Evolutionary conservation across 2,888 invertebrate genomes (phyloP).

Genomic region (Tipula lateralis): DNA sequence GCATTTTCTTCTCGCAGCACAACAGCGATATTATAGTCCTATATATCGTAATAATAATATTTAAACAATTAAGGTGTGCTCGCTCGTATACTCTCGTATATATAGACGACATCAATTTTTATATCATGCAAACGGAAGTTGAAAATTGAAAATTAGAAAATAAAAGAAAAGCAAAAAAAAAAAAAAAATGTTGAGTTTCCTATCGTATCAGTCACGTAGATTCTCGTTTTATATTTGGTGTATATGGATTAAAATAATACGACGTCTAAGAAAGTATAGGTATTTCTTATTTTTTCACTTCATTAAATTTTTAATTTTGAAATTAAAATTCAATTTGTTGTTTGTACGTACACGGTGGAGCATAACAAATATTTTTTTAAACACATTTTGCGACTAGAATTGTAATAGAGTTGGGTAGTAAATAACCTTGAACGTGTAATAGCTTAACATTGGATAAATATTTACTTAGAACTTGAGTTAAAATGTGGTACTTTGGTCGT

Average conservation of each 20-base stretch:
- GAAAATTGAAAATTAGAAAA: slow-evolving; percentile 14
- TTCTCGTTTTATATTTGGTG: not conserved
- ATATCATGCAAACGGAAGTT: not conserved
- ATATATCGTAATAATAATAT: slow-evolving; percentile 14
- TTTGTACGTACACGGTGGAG: not conserved
- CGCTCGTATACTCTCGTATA: not conserved
- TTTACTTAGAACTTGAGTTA: too few species aligned
- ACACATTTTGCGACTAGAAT: not conserved
- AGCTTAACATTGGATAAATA: too few species aligned
- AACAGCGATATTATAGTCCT: not conserved
- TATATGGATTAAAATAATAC: not conserved
- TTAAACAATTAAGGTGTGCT: not conserved
- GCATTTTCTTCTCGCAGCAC: not conserved
- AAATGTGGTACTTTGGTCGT: too few species aligned
- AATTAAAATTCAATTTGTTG: slow-evolving; percentile 13
- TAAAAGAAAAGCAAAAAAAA: not conserved
- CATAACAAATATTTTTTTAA: not conserved
- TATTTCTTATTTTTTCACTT: not conserved
- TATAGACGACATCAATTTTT: not conserved
- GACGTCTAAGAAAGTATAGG: not conserved
- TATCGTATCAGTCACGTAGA: not conserved
- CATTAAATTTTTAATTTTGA: not conserved
- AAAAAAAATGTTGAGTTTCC: not conserved
- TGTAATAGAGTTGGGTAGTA: not conserved
- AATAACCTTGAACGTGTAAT: not conserved